Evolutionary conservation across 2,113 vertebrate species (phyloP), one percentile per base, ranked within the genome.

Genomic region (Triplophysa rosa): DNA sequence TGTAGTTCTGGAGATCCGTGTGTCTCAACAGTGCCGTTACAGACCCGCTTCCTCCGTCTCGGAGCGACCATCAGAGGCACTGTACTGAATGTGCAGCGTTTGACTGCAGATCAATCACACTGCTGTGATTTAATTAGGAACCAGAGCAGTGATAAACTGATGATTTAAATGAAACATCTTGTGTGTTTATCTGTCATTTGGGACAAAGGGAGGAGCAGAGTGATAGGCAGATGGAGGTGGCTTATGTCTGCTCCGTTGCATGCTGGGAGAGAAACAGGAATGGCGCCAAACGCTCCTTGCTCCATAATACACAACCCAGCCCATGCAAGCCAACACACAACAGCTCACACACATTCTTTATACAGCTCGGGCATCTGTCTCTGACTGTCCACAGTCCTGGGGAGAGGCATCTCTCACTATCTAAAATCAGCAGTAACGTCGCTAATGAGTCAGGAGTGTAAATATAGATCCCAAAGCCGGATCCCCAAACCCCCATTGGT

Each of bases 221-320:
- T 83, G 88, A 67, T 67, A 89, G 88, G 90, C 91, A 92, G 90
- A 92, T 93, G 91, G 90, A 92, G 91, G 86, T 90, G 90, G 90
- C 91, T 92, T 92, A 92, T 92, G 92, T 91, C 90, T 91, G 86
- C 86, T 87, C 87, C 86, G 88, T 87, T 87, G 84, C 91, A 92
- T 88, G 88, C 89, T 89, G 90, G 90, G 89, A 89, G 86, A 83
- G 88, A 89, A 87, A 87, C 86, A 88, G 91, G 89, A 91, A 77
- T 69, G 74, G 84, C 86, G 91, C 91, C 92, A 92, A 89, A 82
- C 80, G 78, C 74, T 81, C 73, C 84, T 80, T 83, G 83, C 78
- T 83, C 56, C 23, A 67, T 54, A 37, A 63, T 23, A 40, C 66
- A 67, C 63, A 75, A 75, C 40, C 40, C 37, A 56, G 69, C 49